Evolutionary conservation across 2,888 invertebrate genomes (phyloP), one percentile per base, ranked within the genome.

Genomic region (Standfussiana lucernea): DNA sequence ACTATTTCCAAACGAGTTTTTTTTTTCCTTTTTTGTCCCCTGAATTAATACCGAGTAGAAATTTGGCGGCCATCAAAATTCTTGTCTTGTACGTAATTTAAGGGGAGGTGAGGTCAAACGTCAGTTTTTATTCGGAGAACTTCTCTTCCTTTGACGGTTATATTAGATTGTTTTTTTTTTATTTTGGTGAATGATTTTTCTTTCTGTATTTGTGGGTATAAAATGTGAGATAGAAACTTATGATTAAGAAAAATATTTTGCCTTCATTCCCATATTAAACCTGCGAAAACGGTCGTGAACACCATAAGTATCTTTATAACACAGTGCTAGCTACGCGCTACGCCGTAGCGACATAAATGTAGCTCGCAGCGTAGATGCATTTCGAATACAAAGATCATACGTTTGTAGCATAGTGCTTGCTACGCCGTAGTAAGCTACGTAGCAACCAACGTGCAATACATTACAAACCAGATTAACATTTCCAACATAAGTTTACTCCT

Each of bases 21-120:
- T 89, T 88, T 81, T 61, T 64, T 35, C 80, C 45, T 72, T 53
- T 65, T 35, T 37, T 28, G 35, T 56, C 32, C 35, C 66, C 67
- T 11, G 59, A 62, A 80, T 85, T 81, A 83, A 84, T 86, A 83
- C 64, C 45, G 45, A 73, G 73, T 75, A 74, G 73, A 84, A 81
- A 74, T 85, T 89, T 75, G 35, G 79, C 65, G 70, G 78, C 84
- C 84, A 90, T 92, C 89, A 90, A 90, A 90, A 92, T 92, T 92
- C 91, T 68, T 80, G 86, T 89, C 92, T 89, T 89, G 92, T 90
- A 84, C 88, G 92, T 89, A 90, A 91, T 92, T 91, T 90, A 84
- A 89, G 83, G 80, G 77, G 62, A 83, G 77, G 79, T 74, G 64
- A 68, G 61, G 67, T 28, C 50, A 83, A 88, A 77, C 53, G 79